Evolutionary conservation across 2,888 invertebrate species (phyloP).

Genomic region (Tribolium freemani): DNA sequence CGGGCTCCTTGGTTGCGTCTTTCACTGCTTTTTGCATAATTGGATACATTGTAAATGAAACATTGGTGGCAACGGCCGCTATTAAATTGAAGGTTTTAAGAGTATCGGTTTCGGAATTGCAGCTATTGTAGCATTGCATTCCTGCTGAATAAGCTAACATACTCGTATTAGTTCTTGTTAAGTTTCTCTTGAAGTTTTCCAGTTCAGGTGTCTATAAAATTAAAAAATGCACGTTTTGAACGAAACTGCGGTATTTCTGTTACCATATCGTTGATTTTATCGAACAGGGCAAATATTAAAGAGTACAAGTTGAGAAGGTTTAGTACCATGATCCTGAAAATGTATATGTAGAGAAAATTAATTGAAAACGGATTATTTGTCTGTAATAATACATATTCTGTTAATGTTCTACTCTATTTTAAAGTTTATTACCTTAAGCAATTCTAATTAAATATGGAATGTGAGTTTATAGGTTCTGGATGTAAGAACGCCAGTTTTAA

Average conservation of each 20-base stretch:
- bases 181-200: slow-evolving; percentile 68
- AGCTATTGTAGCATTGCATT: slow-evolving; percentile 34
- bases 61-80: slow-evolving; percentile 45
- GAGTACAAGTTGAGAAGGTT: slow-evolving; percentile 96
- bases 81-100: slow-evolving; percentile 54
- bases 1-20: background rate
- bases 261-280: slow-evolving; percentile 87
- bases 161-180: slow-evolving; percentile 11
- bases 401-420: background rate
- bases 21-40: slow-evolving; percentile 40
- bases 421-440: background rate
- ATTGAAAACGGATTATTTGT: background rate
- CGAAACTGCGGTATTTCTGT: slow-evolving; percentile 43
- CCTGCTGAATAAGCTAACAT: slow-evolving; percentile 14
- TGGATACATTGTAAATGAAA: slow-evolving; percentile 47
- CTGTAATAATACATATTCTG: background rate
- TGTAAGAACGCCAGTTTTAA: background rate
- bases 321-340: slow-evolving; percentile 90
- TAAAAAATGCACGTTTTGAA: background rate
- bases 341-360: background rate
- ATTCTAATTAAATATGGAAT: background rate
- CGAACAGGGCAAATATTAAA: slow-evolving; percentile 91
- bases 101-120: slow-evolving; percentile 40
- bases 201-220: slow-evolving; percentile 69
- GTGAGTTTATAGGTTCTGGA: background rate